These are phyloP conservation scores for Drosophila planitibia DNA, from an alignment of 2,888 invertebrate genomes.

Conservation along the genomic window DNA sequence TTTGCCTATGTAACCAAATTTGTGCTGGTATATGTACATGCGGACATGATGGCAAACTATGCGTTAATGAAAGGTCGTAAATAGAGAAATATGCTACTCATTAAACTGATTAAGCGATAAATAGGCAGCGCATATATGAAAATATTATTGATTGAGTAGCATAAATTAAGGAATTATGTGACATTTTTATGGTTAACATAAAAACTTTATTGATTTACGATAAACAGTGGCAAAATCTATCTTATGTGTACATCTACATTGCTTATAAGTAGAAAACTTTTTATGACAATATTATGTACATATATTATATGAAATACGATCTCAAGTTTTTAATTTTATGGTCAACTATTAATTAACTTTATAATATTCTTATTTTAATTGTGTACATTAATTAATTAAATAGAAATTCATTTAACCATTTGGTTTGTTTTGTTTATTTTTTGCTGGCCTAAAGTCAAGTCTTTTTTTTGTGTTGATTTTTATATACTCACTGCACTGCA, in stretches of 20 bases:
- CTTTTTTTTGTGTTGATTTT: background rate
- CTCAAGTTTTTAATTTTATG: conserved; percentile 1
- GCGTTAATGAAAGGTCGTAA: conserved; percentile 52
- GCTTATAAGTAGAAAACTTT: background rate
- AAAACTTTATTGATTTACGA: conserved; percentile 61
- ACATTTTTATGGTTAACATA: conserved; percentile 61
- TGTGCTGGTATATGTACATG: conserved; percentile 11
- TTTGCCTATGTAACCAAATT: conserved; percentile 40
- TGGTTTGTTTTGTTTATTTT: background rate
- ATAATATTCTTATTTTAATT: background rate
- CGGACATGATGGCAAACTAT: conserved; percentile 27
- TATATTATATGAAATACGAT: conserved; percentile 4
- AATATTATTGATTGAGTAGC: conserved; percentile 42
- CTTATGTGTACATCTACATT: background rate
- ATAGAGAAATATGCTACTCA: conserved; percentile 44
- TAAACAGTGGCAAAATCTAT: background rate
- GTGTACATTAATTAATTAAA: background rate
- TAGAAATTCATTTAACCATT: background rate
- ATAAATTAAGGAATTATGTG: conserved; percentile 60
- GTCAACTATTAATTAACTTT: background rate
- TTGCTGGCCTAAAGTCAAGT: background rate
- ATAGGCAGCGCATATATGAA: conserved; percentile 31
- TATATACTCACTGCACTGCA: background rate
- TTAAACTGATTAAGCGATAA: conserved; percentile 70
- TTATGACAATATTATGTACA: background rate